A percentile compares a stretch with the other conserved stretches of the same genome.
Conservation (phyloP, 2,888 invertebrate species). For the Leucozona laternaria region DNA sequence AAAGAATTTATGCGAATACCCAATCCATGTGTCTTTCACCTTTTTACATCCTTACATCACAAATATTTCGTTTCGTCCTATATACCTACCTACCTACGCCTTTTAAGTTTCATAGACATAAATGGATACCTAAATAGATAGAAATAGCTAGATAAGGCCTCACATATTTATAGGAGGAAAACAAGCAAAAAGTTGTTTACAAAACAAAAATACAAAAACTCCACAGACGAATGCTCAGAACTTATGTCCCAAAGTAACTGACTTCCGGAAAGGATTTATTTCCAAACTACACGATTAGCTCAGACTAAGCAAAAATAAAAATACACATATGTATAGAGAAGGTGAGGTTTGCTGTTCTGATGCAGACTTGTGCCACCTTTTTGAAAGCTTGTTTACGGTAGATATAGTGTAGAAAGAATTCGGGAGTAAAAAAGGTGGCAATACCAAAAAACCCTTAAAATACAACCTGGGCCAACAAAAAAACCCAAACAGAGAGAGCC, state of each 20-base stretch:
- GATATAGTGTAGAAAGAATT: slow-evolving; percentile 3
- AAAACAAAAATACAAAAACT: slow-evolving; percentile 19
- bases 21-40: slow-evolving; percentile 35
- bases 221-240: slow-evolving; percentile 71
- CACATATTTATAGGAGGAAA: not conserved
- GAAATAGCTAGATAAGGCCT: not conserved
- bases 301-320: slow-evolving; percentile 19
- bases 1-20: slow-evolving; percentile 34
- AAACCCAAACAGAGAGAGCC: slow-evolving; percentile 33
- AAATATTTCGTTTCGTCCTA: slow-evolving; percentile 5
- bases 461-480: slow-evolving; percentile 59
- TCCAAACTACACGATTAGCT: slow-evolving; percentile 74
- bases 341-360: slow-evolving; percentile 5
- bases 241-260: slow-evolving; percentile 74
- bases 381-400: slow-evolving; percentile 10
- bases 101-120: not conserved
- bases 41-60: slow-evolving; percentile 28
- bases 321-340: not conserved
- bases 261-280: slow-evolving; percentile 76
- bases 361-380: not conserved
- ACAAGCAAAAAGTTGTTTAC: slow-evolving; percentile 15
- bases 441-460: slow-evolving; percentile 47
- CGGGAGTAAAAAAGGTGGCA: slow-evolving; percentile 51
- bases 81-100: not conserved
- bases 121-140: slow-evolving; percentile 33